Base-by-base conservation (phyloP, 2,888 invertebrate genomes). In the Aleiodes alternator region DNA sequence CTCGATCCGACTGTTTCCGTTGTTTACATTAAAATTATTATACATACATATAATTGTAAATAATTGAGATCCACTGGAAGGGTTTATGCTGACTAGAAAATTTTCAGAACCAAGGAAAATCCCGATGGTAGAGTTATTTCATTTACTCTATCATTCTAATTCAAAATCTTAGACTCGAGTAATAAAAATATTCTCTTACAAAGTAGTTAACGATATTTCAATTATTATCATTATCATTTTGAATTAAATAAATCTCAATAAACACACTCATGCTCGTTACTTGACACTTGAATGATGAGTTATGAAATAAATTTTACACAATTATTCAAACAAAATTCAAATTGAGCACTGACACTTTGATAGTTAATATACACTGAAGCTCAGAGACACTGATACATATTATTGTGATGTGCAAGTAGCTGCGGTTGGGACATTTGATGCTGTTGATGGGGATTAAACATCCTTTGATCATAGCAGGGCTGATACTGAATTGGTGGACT, bases 371-470 rank as follows among this genome's bases (percentile, higher is more conserved):
- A 70, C 61, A 61, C 56, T 53, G 16, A 31, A 59, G 66, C 70
- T 82, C 86, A 88, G 78, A 89, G 86, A 80, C 89, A 89, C 85
- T 88, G 89, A 72, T 88, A 89, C 84, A 89, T 88, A 55, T 83
- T 85, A 66, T 80, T 84, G 31, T 88, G 88, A 78, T 87, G 84
- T 5, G 80, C 79, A 81, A 86, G 85, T 14, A 86, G 86, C 79
- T 88, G 88, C 2, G 77, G 64, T 68, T 82, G 82, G 14, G 79
- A 78, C 3, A 81, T 73, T 43, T 78, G 80, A 75, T 80, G 80
- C 31, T 82, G 81, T 0, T 80, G 75, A 76, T 85, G 87, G 77
- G 85, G 84, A 23, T 77, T 51, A 64, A 87, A 88, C 77, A 88
- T 82, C 75, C 85, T 83, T 75, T 89, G 89, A 55, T 89, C 89